Evolutionary conservation across 1,140 invertebrate genomes (phyloP), one percentile per base, ranked within the genome.

Genomic region (Drosophila sproati): DNA sequence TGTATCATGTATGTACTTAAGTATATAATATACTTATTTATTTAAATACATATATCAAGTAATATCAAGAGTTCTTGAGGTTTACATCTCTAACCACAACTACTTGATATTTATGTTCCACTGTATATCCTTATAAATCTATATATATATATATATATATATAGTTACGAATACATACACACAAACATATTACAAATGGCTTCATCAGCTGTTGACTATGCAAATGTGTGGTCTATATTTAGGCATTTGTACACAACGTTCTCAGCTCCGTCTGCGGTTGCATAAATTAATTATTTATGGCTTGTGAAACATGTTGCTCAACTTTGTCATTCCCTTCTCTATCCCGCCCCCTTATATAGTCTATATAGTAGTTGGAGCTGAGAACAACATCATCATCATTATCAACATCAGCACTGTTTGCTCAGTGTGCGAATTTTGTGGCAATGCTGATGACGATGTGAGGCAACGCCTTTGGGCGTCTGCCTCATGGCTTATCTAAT

Each of bases 241-340:
- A 66, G 80, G 78, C 82, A 83, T 88, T 87, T 88, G 80, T 80
- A 88, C 82, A 87, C 72, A 79, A 59, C 64, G 68, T 74, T 79
- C 77, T 56, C 59, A 68, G 68, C 51, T 71, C 48, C 54, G 73
- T 83, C 85, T 88, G 73, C 45, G 59, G 79, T 67, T 78, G 80
- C 77, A 89, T 88, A 89, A 88, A 88, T 89, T 88, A 88, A 88
- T 88, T 88, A 88, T 88, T 88, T 88, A 88, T 88, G 78, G 73
- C 83, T 72, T 79, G 83, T 78, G 80, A 83, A 82, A 80, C 77
- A 74, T 57, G 67, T 73, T 82, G 51, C 82, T 57, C 74, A 70
- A 67, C 66, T 50, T 55, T 54, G n/a, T 73, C 45, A 48, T 60
- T 39, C 5, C 28, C 8, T 3, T 3, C 66, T 39, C 45, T 10